Evolutionary conservation across 2,888 invertebrate genomes (phyloP).

Genomic region (Acleris sparsana): DNA sequence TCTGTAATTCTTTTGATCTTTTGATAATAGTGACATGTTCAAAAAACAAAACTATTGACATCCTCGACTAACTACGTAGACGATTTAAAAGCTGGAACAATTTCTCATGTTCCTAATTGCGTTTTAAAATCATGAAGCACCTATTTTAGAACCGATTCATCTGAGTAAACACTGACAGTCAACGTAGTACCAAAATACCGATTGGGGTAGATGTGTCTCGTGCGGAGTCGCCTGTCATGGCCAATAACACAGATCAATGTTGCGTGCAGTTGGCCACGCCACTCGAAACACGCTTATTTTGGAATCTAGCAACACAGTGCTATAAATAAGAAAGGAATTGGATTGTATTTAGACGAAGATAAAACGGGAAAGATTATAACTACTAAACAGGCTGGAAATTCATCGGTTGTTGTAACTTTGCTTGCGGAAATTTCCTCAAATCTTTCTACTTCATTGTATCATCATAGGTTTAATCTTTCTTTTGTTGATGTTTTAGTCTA

Average conservation of each 20-base stretch:
- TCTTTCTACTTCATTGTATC: too few species aligned
- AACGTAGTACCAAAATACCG: conserved; percentile 68
- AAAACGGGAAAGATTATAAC: conserved; percentile 11
- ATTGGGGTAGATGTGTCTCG: conserved; percentile 61
- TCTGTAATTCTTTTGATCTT: too few species aligned
- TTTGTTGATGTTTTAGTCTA: too few species aligned
- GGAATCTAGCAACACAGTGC: conserved; percentile 59
- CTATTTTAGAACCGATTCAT: conserved; percentile 57
- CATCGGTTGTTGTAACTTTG: too few species aligned
- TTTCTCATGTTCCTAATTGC: conserved; percentile 62
- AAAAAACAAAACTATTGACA: too few species aligned
- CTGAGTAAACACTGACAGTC: conserved; percentile 73
- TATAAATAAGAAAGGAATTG: conserved; percentile 33
- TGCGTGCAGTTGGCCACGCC: conserved; percentile 76
- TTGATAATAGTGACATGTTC: too few species aligned
- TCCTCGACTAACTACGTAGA: too few species aligned
- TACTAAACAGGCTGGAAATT: too few species aligned
- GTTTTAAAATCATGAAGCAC: conserved; percentile 25
- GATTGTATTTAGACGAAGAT: conserved; percentile 35
- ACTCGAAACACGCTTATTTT: conserved; percentile 70
- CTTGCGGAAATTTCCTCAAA: too few species aligned
- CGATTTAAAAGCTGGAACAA: too few species aligned
- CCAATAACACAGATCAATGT: conserved; percentile 78
- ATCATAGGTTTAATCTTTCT: too few species aligned
- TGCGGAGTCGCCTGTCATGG: conserved; percentile 66